Evolutionary conservation across 2,113 vertebrate genomes (phyloP), one percentile per base, ranked within the genome.

Genomic region (Sakesphorus luctuosus): DNA sequence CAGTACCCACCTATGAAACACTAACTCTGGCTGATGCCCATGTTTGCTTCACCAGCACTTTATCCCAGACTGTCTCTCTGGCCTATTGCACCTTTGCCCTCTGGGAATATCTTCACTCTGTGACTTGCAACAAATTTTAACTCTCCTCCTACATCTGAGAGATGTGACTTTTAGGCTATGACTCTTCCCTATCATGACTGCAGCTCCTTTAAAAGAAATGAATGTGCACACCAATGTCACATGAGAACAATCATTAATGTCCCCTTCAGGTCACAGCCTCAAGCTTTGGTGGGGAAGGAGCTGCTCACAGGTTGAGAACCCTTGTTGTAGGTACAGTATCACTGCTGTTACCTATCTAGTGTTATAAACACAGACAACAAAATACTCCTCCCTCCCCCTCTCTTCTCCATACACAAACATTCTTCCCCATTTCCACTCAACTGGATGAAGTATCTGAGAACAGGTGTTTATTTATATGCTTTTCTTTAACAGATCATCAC

Each of bases 271-370:
- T 23, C 47, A 50, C 63, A 91, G 28, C 46, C 49, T 29, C 4
- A 53, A 28, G n/a, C 28, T 87, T 75, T 78, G 10, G 28, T 36
- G 10, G 29, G 43, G 9, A 86, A 47, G 46, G 43, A 92, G 55
- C 79, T 73, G 47, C 65, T 61, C 36, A 72, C 89, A 97, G 93
- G 93, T 94, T 96, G 95, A 97, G 94, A 96, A 94, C 77, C 94
- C 94, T 87, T 96, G 95, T 89, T 95, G 56, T 89, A 96, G 88
- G 38, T 65, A 68, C 76, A 90, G 0, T 7, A 58, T 43, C 31
- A 91, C 11, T 6, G 4, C 40, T 53, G 61, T 36, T 75, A 80
- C 43, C 72, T 87, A 35, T 2, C 23, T 3, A 72, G 67, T 6
- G 16, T 68, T 83, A 58, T 8, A 61, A 78, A 58, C 61, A 89